Conservation (phyloP, 2,797 vertebrate genomes). For the Limnodromus scolopaceus region DNA sequence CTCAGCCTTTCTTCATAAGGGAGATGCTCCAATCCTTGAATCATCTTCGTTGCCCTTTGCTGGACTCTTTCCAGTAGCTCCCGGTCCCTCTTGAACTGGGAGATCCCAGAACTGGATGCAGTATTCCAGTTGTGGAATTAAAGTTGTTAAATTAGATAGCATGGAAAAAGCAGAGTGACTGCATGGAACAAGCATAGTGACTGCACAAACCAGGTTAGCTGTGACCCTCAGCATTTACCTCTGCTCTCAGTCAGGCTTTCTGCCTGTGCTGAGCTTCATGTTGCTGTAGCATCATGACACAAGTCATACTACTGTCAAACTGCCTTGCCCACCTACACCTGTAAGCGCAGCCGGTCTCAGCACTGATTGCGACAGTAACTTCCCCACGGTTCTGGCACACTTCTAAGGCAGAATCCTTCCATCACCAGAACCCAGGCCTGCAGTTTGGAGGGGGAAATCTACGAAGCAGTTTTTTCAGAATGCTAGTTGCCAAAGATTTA, state of each 20-base stretch:
- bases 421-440: neutral
- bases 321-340: neutral
- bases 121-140: too few relatives aligned
- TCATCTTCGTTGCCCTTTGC: too few relatives aligned
- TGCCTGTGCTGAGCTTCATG: neutral
- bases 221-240: neutral
- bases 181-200: neutral
- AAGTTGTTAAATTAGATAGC: neutral
- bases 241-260: fast-evolving
- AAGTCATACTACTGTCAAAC: neutral
- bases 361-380: neutral
- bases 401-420: neutral
- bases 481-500: neutral
- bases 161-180: too few relatives aligned
- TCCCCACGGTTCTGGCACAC: neutral
- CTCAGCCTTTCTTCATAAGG: too few relatives aligned
- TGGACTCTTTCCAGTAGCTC: too few relatives aligned
- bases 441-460: neutral
- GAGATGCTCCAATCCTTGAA: too few relatives aligned
- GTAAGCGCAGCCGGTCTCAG: neutral
- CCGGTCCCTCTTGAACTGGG: too few relatives aligned
- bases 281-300: neutral
- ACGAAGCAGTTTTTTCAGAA: neutral
- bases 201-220: neutral
- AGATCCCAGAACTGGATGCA: too few relatives aligned